These are phyloP conservation scores for Hemicordylus capensis DNA, from an alignment of 2,113 vertebrate genomes.

Conservation along the genomic window DNA sequence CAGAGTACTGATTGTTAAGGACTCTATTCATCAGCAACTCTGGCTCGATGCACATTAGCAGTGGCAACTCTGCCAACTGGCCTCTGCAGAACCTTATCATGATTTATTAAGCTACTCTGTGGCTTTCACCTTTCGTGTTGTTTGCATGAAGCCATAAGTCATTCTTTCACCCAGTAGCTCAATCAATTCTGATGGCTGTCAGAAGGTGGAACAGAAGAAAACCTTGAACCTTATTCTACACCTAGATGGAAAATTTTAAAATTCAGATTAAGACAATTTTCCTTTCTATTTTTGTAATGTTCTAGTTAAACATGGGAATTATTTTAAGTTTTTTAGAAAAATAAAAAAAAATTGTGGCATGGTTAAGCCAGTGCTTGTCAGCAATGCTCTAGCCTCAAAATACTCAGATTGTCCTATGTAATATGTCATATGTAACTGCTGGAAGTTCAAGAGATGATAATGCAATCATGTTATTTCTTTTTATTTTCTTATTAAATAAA, in stretches of 20 bases:
- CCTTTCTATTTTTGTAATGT: fast-evolving
- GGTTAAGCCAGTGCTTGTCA: too few species aligned
- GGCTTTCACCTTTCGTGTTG: conserved; percentile 13
- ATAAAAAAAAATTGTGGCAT: too few species aligned
- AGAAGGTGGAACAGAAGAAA: conserved; percentile 11
- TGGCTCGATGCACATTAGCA: conserved; percentile 4
- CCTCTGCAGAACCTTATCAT: conserved; percentile 14
- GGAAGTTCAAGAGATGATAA: too few species aligned
- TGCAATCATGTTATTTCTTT: too few species aligned
- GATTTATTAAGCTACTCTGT: conserved; percentile 45
- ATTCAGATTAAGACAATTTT: neutral
- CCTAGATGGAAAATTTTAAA: conserved; percentile 5
- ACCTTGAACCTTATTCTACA: conserved; percentile 32
- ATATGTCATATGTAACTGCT: too few species aligned
- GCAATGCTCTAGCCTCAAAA: too few species aligned
- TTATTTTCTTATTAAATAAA: too few species aligned
- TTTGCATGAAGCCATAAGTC: conserved; percentile 31
- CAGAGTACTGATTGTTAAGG: conserved; percentile 13
- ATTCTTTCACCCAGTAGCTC: conserved; percentile 30
- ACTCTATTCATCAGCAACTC: conserved; percentile 14
- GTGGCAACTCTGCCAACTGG: conserved; percentile 15
- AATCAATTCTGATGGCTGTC: conserved; percentile 36
- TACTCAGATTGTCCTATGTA: too few species aligned
- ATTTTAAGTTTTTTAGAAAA: neutral
- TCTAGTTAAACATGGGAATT: conserved; percentile 19